phyloP scores from a whole-genome alignment of 2,888 invertebrate species.

The Dendrolimus pini region DNA sequence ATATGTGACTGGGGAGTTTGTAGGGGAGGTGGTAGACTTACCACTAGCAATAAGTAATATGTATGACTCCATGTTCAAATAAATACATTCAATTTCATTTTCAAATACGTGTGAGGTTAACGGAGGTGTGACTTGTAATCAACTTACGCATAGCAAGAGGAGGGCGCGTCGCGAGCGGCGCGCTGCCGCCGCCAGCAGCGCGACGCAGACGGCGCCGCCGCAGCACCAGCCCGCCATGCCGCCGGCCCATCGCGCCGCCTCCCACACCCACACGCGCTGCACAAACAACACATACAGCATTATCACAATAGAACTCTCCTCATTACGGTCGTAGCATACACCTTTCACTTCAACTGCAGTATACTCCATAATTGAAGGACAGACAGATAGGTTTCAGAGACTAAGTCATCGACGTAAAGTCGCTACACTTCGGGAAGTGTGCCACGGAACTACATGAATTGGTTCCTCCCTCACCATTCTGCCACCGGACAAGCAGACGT shows the following conservation, averaged over 20 bases:
- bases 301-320: background rate
- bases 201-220: conserved; percentile 90
- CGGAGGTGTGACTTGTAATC: background rate
- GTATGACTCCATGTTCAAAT: no score
- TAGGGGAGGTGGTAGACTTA: no score
- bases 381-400: background rate
- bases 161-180: conserved; percentile 91
- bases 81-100: no score
- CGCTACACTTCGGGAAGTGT: background rate
- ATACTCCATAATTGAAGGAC: background rate
- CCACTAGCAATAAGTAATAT: no score
- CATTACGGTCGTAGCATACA: background rate
- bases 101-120: no score
- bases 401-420: background rate
- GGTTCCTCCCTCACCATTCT: no score
- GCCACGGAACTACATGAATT: no score
- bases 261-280: conserved; percentile 84
- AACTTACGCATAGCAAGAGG: conserved; percentile 91
- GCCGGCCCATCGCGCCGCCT: conserved; percentile 89
- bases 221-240: conserved; percentile 92
- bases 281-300: no score
- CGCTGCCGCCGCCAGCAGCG: conserved; percentile 92
- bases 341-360: background rate
- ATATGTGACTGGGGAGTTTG: no score
- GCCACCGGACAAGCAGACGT: no score